Base-by-base conservation (phyloP, 2,113 vertebrate genomes). In the Leptosomus discolor region DNA sequence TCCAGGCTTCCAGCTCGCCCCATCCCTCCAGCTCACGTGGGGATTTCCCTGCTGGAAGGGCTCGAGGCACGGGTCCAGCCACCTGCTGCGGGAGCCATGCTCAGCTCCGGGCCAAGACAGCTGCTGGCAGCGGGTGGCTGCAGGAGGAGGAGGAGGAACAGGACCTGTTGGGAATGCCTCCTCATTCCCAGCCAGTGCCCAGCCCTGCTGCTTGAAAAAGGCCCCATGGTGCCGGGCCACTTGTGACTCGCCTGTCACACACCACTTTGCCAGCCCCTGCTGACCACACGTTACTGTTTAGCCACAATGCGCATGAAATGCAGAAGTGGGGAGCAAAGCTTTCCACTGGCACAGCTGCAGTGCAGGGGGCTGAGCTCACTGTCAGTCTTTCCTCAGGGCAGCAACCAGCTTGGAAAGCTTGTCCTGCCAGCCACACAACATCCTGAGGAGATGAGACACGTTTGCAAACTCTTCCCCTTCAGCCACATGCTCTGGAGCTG, bases 251-350 rank as follows among this genome's bases (percentile, higher is more conserved):
- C 30, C 45, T 10, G 2, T 85, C 91, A 63, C 74, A 26, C 58
- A 14, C 1, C 0, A 2, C 81, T 18, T 73, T 1, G 1, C 74
- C 61, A 56, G 69, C 64, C 90, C 54, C 51, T 4, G 5, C 63
- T 74, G 76, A 84, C 79, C 90, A 58, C 71, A 37, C 2, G 5
- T 71, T 78, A 30, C 96, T 78, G 88, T 93, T 95, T 34, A 78
- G 85, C 95, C 95, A 21, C 96, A 91, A 8, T 13, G 41, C 6
- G 0, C 56, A 4, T 2, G 60, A 94, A 94, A 95, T 85, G 84
- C 88, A 96, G 93, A 96, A 96, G 94, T 91, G 71, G 46, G 50
- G 46, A 95, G 71, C 83, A 81, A 70, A 95, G 86, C 85, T 96
- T 97, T 95, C 85, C 89, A 8, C 75, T 27, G 80, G 82, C 76